These are phyloP conservation scores for Atta colombica DNA, from an alignment of 1,140 invertebrate species.

Conservation along the genomic window DNA sequence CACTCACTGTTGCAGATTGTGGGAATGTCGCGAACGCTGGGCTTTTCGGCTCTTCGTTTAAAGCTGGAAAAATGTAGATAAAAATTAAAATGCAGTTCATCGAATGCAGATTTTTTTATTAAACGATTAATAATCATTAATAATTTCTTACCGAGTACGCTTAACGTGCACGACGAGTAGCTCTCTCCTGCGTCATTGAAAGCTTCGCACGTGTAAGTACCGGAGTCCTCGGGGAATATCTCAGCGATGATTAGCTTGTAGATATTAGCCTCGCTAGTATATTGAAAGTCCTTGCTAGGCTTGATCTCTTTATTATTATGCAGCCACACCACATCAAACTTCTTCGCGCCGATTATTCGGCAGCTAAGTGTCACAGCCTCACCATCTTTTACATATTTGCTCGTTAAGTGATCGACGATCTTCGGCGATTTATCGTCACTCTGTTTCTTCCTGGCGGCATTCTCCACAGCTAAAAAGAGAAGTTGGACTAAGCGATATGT, in stretches of 20 bases:
- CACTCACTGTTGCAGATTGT: slow-evolving; percentile 93
- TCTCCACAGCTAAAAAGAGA: slow-evolving; percentile 89
- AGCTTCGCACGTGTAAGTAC: slow-evolving; percentile 98
- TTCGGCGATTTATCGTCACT: slow-evolving; percentile 92
- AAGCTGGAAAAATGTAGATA: slow-evolving; percentile 87
- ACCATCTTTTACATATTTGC: slow-evolving; percentile 94
- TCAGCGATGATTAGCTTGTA: slow-evolving; percentile 97
- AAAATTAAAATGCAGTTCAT: neutral
- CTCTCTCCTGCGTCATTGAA: slow-evolving; percentile 98
- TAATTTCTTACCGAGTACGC: slow-evolving; percentile 89
- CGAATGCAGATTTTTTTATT: neutral
- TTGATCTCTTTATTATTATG: slow-evolving; percentile 99
- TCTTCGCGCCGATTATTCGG: slow-evolving; percentile 94
- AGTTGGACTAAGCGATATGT: neutral
- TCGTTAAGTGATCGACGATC: slow-evolving; percentile 94
- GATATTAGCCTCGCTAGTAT: slow-evolving; percentile 95
- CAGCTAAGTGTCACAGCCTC: slow-evolving; percentile 94
- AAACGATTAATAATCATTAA: slow-evolving; percentile 86
- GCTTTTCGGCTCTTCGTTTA: slow-evolving; percentile 94
- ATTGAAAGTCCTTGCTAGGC: slow-evolving; percentile 98
- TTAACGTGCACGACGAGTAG: slow-evolving; percentile 95
- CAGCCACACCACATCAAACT: slow-evolving; percentile 97
- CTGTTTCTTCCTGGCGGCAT: slow-evolving; percentile 86
- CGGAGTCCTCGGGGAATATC: slow-evolving; percentile 97
- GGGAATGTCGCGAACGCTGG: slow-evolving; percentile 96